phyloP scores from a whole-genome alignment of 1,140 invertebrate species.

The Papilio glaucus region DNA sequence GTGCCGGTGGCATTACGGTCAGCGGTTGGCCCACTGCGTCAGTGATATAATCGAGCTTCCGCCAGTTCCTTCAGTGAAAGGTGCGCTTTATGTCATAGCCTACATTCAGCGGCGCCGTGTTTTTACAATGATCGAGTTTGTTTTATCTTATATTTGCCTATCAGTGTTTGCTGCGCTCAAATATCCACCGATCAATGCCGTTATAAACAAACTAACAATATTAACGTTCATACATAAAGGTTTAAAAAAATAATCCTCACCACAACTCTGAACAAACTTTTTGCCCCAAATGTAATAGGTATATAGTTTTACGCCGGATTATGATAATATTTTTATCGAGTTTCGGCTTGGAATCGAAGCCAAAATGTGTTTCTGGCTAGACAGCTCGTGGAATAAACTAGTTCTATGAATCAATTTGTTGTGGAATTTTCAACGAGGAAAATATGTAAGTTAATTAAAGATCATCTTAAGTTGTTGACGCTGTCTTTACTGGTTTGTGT shows the following conservation, averaged over 20 bases:
- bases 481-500: background rate
- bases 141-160: conserved; percentile 16
- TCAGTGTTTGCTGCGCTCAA: conserved; percentile 7
- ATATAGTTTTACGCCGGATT: no score
- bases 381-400: background rate
- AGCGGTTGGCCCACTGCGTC: conserved; percentile 71
- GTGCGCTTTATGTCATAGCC: conserved; percentile 59
- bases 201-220: background rate
- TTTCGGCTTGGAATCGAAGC: background rate
- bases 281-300: no score
- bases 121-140: conserved; percentile 29
- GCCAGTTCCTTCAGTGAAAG: conserved; percentile 76
- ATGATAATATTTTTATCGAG: background rate
- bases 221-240: background rate
- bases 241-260: background rate
- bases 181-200: background rate
- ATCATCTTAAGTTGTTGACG: background rate
- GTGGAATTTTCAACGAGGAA: background rate
- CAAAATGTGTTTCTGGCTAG: background rate
- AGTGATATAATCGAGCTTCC: conserved; percentile 76
- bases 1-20: conserved; percentile 75
- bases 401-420: background rate
- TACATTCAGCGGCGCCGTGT: conserved; percentile 37
- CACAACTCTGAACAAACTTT: no score
- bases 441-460: background rate